Evolutionary conservation across 2,888 invertebrate genomes (phyloP), one percentile per base, ranked within the genome.

Genomic region (Brachyptera risi): DNA sequence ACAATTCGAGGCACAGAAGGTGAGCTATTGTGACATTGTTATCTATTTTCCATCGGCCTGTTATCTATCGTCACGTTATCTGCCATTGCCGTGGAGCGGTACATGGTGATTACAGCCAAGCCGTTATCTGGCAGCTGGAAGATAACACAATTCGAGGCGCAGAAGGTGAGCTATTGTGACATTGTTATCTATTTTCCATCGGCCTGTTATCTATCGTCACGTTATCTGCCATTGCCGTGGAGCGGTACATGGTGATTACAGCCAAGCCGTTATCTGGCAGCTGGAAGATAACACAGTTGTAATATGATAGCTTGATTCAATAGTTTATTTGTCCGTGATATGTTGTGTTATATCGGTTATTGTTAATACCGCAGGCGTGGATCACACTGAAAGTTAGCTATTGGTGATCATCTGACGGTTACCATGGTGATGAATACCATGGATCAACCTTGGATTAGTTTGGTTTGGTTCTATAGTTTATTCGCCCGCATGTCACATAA

Each of bases 131-230:
- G 75, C 7, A 68, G 66, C 51, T 71, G 71, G 69, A 71, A 70
- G 57, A 67, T 71, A 51, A 69, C 70, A 1, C 65, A 67, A 58
- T 64, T 66, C 19, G 69, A 68, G 5, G 71, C 71, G n/a, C 65
- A 67, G 15, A 69, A 68, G 67, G 71, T 71, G 56, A 61, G 63
- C n/a, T n/a, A n/a, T n/a, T n/a, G n/a, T 31, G 5, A 31, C 31
- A 31, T 31, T 11, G 5, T 11, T 31, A 31, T 31, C 31, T 31
- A 11, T 31, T 31, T 31, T 5, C 11, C 31, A n/a, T 77, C 42
- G 80, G 80, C 3, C 69, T 79, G 47, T 74, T 77, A 65, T 78
- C 79, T 23, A 79, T 80, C 58, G 74, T 78, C 65, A 79, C 78
- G 0, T 71, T 80, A 58, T 73, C 78, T 0, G 73, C 75, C 24